Evolutionary conservation across 2,113 vertebrate genomes (phyloP).

Genomic region (Suncus etruscus): DNA sequence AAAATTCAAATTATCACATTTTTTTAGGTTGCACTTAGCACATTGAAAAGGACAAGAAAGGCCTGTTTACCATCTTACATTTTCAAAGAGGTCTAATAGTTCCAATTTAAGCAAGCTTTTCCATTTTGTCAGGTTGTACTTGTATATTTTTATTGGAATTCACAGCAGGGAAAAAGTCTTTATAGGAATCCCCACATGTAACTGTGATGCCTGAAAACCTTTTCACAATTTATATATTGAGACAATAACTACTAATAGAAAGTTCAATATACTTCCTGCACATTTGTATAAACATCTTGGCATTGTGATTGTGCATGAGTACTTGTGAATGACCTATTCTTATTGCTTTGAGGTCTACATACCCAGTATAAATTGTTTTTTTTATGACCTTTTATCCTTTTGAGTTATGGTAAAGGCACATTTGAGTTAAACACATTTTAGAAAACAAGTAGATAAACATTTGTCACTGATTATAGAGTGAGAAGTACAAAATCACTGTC

Average conservation of each 20-base stretch:
- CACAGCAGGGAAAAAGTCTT: not conserved
- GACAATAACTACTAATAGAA: conserved; percentile 1
- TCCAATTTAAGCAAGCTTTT: not conserved
- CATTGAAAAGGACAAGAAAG: conserved; percentile 32
- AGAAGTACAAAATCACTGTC: not conserved
- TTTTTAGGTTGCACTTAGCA: conserved; percentile 32
- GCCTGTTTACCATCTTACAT: not conserved
- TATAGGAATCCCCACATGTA: not conserved
- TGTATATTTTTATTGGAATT: conserved; percentile 28
- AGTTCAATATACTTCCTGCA: not conserved
- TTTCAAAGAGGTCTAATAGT: conserved; percentile 22
- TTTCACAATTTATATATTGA: not conserved
- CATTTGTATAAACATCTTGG: not conserved
- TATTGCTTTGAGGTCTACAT: not conserved
- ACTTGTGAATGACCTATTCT: not conserved
- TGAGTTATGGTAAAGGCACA: not conserved
- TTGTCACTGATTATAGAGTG: conserved; percentile 33
- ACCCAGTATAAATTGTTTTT: not conserved
- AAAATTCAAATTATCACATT: conserved; percentile 11
- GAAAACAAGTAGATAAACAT: not conserved
- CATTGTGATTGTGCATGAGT: not conserved
- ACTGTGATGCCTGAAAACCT: conserved; percentile 5
- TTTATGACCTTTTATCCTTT: not conserved
- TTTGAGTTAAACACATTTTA: not conserved
- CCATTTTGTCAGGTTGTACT: not conserved